These are phyloP conservation scores for Pagetopsis macropterus DNA, from an alignment of 2,797 vertebrate genomes.

Conservation along the genomic window DNA sequence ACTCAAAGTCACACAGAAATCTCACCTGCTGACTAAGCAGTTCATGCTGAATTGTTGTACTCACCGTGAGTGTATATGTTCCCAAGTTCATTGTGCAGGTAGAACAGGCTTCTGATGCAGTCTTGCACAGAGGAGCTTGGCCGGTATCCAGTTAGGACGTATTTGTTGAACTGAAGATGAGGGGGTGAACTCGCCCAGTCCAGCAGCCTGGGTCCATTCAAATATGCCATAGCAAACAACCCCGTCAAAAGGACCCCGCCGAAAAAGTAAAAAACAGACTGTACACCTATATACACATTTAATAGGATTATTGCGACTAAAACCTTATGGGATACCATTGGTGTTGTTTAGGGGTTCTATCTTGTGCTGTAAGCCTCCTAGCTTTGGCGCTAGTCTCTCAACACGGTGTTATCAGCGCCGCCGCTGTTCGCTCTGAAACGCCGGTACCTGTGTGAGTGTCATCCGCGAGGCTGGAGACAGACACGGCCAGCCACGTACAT, in stretches of 20 bases:
- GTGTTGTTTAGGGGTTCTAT: slow-evolving; percentile 44
- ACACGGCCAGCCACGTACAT: slow-evolving; percentile 72
- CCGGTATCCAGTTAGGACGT: slow-evolving; percentile 92
- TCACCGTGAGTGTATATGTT: slow-evolving; percentile 97
- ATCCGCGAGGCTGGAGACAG: slow-evolving; percentile 77
- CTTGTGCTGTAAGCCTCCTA: slow-evolving; percentile 68
- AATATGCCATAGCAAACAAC: slow-evolving; percentile 86
- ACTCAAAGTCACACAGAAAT: slow-evolving; percentile 27
- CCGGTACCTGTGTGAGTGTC: slow-evolving; percentile 70
- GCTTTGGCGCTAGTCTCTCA: slow-evolving; percentile 51
- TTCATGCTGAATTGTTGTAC: slow-evolving; percentile 40
- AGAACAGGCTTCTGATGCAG: slow-evolving; percentile 92
- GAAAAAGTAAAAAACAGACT: slow-evolving; percentile 76
- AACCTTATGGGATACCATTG: slow-evolving; percentile 78
- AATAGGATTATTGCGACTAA: slow-evolving; percentile 77
- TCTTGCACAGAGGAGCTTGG: slow-evolving; percentile 90
- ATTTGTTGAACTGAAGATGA: slow-evolving; percentile 94
- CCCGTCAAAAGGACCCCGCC: slow-evolving; percentile 75
- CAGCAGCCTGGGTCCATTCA: slow-evolving; percentile 90
- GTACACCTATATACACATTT: slow-evolving; percentile 78
- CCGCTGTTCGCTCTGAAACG: slow-evolving; percentile 56
- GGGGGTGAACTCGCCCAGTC: slow-evolving; percentile 93
- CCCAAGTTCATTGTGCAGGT: slow-evolving; percentile 95
- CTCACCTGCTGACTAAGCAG: slow-evolving; percentile 31
- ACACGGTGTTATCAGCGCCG: slow-evolving; percentile 50